Evolutionary conservation across 2,113 vertebrate species (phyloP), one percentile per base, ranked within the genome.

Genomic region (Rhinolophus ferrumequinum): DNA sequence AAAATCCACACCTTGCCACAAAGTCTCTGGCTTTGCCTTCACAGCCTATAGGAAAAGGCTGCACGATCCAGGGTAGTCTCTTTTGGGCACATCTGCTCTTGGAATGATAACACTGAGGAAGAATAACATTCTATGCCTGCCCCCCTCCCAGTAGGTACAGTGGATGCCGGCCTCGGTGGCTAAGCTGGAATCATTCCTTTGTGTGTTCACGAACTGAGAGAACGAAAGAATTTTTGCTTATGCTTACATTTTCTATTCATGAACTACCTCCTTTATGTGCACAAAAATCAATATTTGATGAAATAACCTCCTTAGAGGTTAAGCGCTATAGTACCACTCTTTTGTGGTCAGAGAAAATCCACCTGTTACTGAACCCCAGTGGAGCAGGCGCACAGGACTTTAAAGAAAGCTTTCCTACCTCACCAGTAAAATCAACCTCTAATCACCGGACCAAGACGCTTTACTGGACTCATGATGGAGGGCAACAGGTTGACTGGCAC

Each of bases 241-340:
- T 26, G 82, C 76, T 58, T 70, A 86, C 76, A 88, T 94, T 97
- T 97, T 97, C 93, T 97, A 88, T 94, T 97, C 94, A 95, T 86
- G 93, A 97, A 87, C 84, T 84, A 90, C 87, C 87, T 90, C 80
- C 60, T 92, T 96, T 93, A 69, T 79, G 77, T 86, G 44, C 50
- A 82, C 41, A 86, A 54, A 81, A 90, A 96, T 97, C 94, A 98
- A 91, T 97, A 95, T 96, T 97, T 97, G 94, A 97, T 97, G 92
- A 96, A 97, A 97, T 96, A 97, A 88, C 97, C 90, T 88, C 90
- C 86, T 90, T 35, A 58, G 92, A 97, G 88, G 88, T 94, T 73
- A 96, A 97, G 84, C 13, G 10, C 54, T 79, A 58, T 16, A 81
- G 72, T 85, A 38, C 30, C 4, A 6, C 21, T 95, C 62, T 91